These are phyloP conservation scores for Aphodius sticticus DNA, from an alignment of 2,888 invertebrate species.

Conservation along the genomic window DNA sequence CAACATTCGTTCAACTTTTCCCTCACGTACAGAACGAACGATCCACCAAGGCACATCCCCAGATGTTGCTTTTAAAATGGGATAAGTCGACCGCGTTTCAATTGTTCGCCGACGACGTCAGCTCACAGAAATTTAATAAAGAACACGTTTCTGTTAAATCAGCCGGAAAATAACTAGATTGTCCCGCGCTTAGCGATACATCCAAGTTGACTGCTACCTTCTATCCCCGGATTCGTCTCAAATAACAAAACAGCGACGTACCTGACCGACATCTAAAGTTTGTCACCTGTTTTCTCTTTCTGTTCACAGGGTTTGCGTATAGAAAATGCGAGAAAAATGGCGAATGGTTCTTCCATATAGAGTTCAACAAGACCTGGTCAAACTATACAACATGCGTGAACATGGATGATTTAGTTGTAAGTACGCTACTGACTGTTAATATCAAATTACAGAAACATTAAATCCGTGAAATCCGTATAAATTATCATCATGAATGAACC, in stretches of 20 bases:
- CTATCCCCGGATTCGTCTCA: background rate
- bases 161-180: slow-evolving; percentile 10
- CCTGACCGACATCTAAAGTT: slow-evolving; percentile 20
- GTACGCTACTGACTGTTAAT: slow-evolving; percentile 46
- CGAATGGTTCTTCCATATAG: slow-evolving; percentile 84
- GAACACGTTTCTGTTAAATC: slow-evolving; percentile 17
- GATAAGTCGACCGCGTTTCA: background rate
- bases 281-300: slow-evolving; percentile 13
- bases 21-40: slow-evolving; percentile 9
- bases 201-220: background rate
- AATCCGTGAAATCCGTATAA: too few species aligned
- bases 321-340: slow-evolving; percentile 83
- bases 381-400: slow-evolving; percentile 91
- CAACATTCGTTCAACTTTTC: background rate
- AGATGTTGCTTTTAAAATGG: slow-evolving; percentile 7
- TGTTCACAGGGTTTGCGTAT: slow-evolving; percentile 76
- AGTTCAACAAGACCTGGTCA: slow-evolving; percentile 81
- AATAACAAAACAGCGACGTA: background rate
- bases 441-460: too few species aligned
- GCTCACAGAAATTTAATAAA: slow-evolving; percentile 16
- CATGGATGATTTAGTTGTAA: slow-evolving; percentile 72
- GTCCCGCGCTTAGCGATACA: background rate
- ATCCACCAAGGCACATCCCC: background rate
- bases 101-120: background rate
- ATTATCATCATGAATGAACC: too few species aligned